A percentile compares a stretch with the other conserved stretches of the same genome.
Evolutionary conservation across 2,888 invertebrate species (phyloP).

Genomic region (Rhimphoctona megacephalus): DNA sequence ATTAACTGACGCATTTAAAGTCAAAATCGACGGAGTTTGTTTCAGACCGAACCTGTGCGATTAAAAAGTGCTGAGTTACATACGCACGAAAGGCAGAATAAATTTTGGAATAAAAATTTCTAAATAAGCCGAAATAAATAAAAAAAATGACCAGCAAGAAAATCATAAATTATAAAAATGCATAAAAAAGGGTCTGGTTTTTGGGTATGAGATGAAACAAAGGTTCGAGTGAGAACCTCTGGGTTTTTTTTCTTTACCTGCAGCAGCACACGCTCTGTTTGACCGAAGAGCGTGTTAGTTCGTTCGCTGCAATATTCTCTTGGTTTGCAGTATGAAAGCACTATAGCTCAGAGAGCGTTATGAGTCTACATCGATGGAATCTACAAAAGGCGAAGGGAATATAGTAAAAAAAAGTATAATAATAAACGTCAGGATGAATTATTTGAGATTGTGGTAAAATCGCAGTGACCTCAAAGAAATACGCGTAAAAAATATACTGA

Average conservation of each 20-base stretch:
- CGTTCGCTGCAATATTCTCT: constrained; percentile 9
- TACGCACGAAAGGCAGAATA: not conserved
- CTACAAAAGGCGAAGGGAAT: not conserved
- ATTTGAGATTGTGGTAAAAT: constrained; percentile 18
- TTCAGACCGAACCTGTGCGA: too few species aligned
- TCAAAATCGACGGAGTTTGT: too few species aligned
- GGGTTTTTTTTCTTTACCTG: constrained; percentile 59
- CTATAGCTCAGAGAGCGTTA: constrained; percentile 6
- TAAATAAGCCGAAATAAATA: not conserved
- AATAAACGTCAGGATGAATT: constrained; percentile 9
- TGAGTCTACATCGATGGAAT: not conserved
- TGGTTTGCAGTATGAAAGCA: constrained; percentile 25
- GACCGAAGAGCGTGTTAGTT: constrained; percentile 36
- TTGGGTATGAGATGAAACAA: not conserved
- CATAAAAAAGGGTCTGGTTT: not conserved
- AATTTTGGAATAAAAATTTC: not conserved
- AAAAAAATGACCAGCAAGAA: not conserved
- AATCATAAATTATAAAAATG: not conserved
- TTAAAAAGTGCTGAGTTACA: too few species aligned
- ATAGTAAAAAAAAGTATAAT: not conserved
- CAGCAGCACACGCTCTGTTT: constrained; percentile 28
- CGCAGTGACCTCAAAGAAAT: not conserved
- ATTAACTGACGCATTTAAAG: too few species aligned
- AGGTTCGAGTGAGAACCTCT: constrained; percentile 53
- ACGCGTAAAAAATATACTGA: not conserved